Conservation (phyloP, 2,888 invertebrate species). For the Byasa hedistus region DNA sequence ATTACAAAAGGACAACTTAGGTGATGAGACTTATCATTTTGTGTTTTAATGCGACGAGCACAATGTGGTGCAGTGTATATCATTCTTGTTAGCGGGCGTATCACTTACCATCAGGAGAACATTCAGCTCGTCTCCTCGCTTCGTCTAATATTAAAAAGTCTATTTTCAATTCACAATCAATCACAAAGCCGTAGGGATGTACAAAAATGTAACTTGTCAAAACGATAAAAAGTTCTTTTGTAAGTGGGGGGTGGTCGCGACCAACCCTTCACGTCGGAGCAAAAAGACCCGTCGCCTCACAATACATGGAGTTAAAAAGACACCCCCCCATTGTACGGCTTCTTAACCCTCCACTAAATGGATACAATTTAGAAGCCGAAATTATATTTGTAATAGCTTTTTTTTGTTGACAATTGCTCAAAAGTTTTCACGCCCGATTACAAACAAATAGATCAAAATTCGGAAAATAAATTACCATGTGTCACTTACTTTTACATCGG, state of each 20-base stretch:
- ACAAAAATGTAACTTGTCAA: conserved; percentile 30
- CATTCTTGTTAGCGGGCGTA: no score
- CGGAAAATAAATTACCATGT: conserved; percentile 16
- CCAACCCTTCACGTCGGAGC: conserved; percentile 61
- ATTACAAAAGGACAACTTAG: no score
- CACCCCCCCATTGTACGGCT: conserved; percentile 73
- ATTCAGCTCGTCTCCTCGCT: no score
- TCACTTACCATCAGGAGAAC: no score
- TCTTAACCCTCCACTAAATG: conserved; percentile 73
- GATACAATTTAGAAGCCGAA: conserved; percentile 67
- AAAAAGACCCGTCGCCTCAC: conserved; percentile 61
- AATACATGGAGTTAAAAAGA: conserved; percentile 73
- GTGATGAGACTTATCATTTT: no score
- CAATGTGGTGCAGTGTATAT: no score
- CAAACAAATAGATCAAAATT: conserved; percentile 13
- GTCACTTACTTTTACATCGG: neutral
- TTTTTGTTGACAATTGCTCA: conserved; percentile 35
- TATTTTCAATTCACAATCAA: conserved; percentile 1
- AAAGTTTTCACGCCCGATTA: conserved; percentile 15
- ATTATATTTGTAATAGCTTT: conserved; percentile 66
- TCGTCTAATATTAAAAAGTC: no score
- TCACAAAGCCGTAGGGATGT: conserved; percentile 11
- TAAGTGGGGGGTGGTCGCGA: conserved; percentile 38
- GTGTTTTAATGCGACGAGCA: no score
- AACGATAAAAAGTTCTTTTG: conserved; percentile 33